phyloP scores from a whole-genome alignment of 2,888 invertebrate species.

The Eurois occulta region DNA sequence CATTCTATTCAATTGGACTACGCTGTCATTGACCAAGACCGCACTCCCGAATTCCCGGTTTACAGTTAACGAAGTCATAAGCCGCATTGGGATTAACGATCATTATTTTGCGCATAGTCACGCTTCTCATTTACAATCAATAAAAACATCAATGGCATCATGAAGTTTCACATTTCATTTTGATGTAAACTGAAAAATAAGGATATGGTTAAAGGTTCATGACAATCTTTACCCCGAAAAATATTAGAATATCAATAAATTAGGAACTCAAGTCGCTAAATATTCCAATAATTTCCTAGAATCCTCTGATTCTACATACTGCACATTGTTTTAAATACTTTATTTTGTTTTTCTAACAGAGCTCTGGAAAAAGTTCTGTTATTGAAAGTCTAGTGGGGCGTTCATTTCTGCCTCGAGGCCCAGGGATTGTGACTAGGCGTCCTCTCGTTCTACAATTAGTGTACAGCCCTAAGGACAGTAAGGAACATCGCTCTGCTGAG shows the following conservation, averaged over 20 bases:
- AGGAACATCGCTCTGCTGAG: constrained; percentile 95
- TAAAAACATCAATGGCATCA: constrained; percentile 48
- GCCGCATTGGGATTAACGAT: not conserved
- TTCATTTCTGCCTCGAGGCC: constrained; percentile 99
- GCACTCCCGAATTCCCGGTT: constrained; percentile 46
- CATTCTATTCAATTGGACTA: constrained; percentile 78
- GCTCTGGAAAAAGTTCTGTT: constrained; percentile 99
- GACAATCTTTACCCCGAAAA: not conserved
- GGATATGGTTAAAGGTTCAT: not conserved
- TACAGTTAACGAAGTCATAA: constrained; percentile 12
- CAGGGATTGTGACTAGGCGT: constrained; percentile 98
- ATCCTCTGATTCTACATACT: not conserved
- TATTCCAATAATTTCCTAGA: not conserved
- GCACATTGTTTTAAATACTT: not conserved
- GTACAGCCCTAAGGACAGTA: constrained; percentile 97
- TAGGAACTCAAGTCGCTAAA: not conserved
- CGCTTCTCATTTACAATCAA: constrained; percentile 43
- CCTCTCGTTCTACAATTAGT: constrained; percentile 98
- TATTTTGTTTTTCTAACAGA: constrained; percentile 90
- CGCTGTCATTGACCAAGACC: constrained; percentile 82
- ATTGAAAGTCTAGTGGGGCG: constrained; percentile 99
- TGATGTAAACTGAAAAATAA: not conserved
- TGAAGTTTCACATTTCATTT: constrained; percentile 21
- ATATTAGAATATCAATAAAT: not conserved
- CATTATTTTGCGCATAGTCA: constrained; percentile 25